These are phyloP conservation scores for Ophthalmolycus amberensis DNA, from an alignment of 2,113 vertebrate species.

Conservation along the genomic window DNA sequence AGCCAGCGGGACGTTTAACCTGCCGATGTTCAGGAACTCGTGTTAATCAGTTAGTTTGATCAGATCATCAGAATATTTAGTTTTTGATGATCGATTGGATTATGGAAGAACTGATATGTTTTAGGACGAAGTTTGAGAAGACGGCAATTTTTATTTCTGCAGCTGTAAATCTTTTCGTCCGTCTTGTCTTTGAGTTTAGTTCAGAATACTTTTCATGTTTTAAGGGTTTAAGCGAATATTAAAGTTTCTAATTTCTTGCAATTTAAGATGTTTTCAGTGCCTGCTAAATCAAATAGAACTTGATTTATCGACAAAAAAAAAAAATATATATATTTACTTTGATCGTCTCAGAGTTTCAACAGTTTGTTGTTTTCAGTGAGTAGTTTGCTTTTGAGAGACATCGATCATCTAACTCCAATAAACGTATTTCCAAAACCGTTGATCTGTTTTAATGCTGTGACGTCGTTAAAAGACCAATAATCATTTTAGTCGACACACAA, in stretches of 20 bases:
- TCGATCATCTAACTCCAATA: not conserved
- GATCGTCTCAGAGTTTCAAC: no score
- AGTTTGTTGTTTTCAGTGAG: no score
- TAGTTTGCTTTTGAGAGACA: not conserved
- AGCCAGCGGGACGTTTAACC: slow-evolving; percentile 62
- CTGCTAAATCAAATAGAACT: not conserved
- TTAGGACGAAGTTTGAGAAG: not conserved
- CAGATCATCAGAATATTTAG: not conserved
- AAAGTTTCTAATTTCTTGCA: slow-evolving; percentile 21
- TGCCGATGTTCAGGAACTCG: slow-evolving; percentile 1
- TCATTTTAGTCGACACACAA: not conserved
- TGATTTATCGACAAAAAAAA: not conserved
- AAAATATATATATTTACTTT: no score
- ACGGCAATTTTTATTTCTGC: not conserved
- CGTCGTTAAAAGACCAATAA: no score
- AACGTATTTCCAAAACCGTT: not conserved
- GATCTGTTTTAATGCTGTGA: not conserved
- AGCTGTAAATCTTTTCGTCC: not conserved
- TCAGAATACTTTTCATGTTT: slow-evolving; percentile 26
- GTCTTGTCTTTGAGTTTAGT: slow-evolving; percentile 8
- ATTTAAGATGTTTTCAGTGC: not conserved
- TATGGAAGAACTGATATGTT: not conserved
- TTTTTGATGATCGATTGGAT: not conserved
- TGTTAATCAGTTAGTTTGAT: not conserved
- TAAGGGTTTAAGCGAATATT: slow-evolving; percentile 19